Evolutionary conservation across 2,113 vertebrate species (phyloP).

Genomic region (Gallinago undulata): DNA sequence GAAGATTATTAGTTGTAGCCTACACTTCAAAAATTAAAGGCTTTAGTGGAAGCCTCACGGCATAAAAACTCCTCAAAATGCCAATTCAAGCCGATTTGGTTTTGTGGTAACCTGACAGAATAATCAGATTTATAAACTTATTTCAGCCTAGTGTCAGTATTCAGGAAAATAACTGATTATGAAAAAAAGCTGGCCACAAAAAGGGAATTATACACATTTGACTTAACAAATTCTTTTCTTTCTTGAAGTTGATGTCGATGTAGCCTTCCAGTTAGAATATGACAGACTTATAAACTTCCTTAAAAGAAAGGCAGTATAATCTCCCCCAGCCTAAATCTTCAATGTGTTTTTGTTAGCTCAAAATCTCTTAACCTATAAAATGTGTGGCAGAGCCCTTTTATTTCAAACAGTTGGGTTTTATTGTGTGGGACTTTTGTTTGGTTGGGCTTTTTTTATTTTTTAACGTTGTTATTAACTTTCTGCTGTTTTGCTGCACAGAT

Average conservation of each 20-base stretch:
- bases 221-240: neutral
- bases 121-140: neutral
- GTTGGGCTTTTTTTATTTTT: rapidly evolving
- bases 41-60: neutral
- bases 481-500: neutral
- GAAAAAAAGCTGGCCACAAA: neutral
- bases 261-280: neutral
- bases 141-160: neutral
- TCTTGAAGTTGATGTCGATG: neutral
- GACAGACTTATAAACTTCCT: neutral
- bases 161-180: neutral
- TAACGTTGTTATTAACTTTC: neutral
- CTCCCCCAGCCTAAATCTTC: neutral
- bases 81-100: neutral
- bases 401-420: neutral
- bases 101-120: neutral
- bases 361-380: neutral
- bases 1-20: neutral
- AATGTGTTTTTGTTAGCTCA: neutral
- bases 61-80: neutral
- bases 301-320: neutral
- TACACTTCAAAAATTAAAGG: neutral
- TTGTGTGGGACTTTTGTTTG: neutral
- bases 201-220: neutral
- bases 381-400: rapidly evolving